Base-by-base conservation (phyloP, 2,888 invertebrate species). In the Folsomia manolachei region DNA sequence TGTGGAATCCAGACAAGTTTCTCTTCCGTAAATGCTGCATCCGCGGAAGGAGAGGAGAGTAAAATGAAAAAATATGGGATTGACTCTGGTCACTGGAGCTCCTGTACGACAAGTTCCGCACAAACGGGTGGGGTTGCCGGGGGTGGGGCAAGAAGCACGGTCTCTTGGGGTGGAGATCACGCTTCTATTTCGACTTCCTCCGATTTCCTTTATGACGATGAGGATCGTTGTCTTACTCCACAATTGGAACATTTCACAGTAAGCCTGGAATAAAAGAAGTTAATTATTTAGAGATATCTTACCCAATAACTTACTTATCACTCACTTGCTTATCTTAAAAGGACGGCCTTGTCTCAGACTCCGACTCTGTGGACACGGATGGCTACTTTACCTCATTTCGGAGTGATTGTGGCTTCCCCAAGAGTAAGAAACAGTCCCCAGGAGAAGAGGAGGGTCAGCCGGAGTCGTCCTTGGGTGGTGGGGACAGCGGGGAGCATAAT, bases 341-440 rank as follows among this genome's bases (percentile, higher is more conserved):
- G 80, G 81, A 81, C 73, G 81, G 81, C 19, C 65, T 81, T n/a
- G 79, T 81, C 2, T 81, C 81, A 14, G 81, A 81, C 70, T 81
- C 81, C 4, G 81, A 81, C 64, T 79, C 79, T 1, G 81, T 81
- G 9, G 97, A 97, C 83, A 95, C 95, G 1, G 97, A 97, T 85
- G 97, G 97, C 7, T 97, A 97, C 84, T 97, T 95, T 84, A 97
- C 97, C 0, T 96, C 96, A 23, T 97, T 97, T 86, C 96, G 97
- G 84, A 91, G 94, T 88, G 97, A 97, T 84, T 95, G 95, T 71
- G 97, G 97, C 0, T 84, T 97, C 63, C 81, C 81, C n/a, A 77
- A 76, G 52, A 70, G 76, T 19, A 81, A 79, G 71, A 79, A 79
- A 75, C 92, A 92, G 82, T 92, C 93, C 0, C 85, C 93, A 18